Evolutionary conservation across 2,888 invertebrate genomes (phyloP).

Genomic region (Liposcelis brunnea): DNA sequence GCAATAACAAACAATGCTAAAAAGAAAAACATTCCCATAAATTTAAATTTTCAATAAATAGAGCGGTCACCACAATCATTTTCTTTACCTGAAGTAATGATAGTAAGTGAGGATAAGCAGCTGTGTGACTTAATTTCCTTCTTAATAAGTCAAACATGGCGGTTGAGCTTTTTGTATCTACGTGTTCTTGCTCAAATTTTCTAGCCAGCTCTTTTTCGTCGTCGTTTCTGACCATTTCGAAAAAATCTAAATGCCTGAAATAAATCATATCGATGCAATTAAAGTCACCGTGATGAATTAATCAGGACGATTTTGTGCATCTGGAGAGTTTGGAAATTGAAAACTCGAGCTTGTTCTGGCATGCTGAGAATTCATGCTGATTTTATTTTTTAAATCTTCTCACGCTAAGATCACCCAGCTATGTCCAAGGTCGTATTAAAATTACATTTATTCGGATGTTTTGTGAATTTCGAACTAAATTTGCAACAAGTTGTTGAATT

Average conservation of each 20-base stretch:
- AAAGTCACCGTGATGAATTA: constrained; percentile 8
- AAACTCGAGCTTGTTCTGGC: no score
- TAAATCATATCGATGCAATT: constrained; percentile 13
- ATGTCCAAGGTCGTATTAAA: no score
- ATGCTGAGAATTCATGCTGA: no score
- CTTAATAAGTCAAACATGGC: constrained; percentile 82
- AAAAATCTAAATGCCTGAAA: constrained; percentile 84
- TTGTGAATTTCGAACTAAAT: no score
- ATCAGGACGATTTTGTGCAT: constrained; percentile 1
- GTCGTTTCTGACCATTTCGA: constrained; percentile 94
- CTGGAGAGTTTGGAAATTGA: no score
- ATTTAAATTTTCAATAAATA: background rate
- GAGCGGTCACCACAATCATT: background rate
- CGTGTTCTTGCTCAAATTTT: constrained; percentile 73
- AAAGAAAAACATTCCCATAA: constrained; percentile 1
- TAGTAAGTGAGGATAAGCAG: constrained; percentile 83
- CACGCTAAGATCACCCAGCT: no score
- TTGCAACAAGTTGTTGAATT: no score
- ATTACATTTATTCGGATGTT: no score
- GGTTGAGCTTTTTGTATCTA: constrained; percentile 85
- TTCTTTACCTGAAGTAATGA: constrained; percentile 63
- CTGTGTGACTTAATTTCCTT: constrained; percentile 75
- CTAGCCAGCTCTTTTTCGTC: constrained; percentile 88
- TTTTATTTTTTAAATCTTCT: no score
- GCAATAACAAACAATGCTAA: constrained; percentile 11